These are phyloP conservation scores for Siniperca obscura DNA, from an alignment of 2,797 vertebrate species.

Conservation along the genomic window DNA sequence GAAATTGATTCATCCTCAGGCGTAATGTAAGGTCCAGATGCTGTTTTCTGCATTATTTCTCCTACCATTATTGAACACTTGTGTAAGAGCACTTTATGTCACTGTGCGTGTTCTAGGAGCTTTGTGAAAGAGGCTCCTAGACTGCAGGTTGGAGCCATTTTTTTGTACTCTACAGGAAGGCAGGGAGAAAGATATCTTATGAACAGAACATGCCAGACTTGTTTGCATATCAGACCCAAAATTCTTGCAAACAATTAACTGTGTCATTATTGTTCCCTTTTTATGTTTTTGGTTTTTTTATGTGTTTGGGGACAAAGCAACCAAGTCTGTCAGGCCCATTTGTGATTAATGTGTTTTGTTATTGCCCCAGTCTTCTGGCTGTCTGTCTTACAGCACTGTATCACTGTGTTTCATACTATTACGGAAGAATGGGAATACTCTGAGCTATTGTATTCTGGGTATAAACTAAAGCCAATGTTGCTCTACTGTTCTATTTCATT, in stretches of 20 bases:
- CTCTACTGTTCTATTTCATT: constrained; percentile 51
- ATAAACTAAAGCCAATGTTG: constrained; percentile 29
- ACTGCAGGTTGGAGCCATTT: not conserved
- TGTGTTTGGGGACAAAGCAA: constrained; percentile 16
- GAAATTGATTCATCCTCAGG: constrained; percentile 61
- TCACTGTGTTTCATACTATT: constrained; percentile 24
- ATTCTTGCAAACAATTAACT: constrained; percentile 27
- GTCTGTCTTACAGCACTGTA: constrained; percentile 24
- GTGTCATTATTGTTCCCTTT: not conserved
- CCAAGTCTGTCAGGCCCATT: constrained; percentile 19
- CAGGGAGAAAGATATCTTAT: constrained; percentile 7
- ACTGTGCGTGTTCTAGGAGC: not conserved
- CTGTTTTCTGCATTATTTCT: constrained; percentile 48
- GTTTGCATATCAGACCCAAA: constrained; percentile 13
- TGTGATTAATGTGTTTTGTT: constrained; percentile 48
- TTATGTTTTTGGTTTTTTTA: not conserved
- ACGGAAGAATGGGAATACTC: constrained; percentile 5
- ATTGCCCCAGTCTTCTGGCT: constrained; percentile 29
- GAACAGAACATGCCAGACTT: not conserved
- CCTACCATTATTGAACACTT: constrained; percentile 19
- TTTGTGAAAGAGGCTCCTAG: constrained; percentile 11
- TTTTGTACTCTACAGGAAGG: constrained; percentile 3
- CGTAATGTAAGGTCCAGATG: constrained; percentile 56
- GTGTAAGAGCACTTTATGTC: constrained; percentile 13
- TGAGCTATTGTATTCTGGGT: constrained; percentile 28